Base-by-base conservation (phyloP, 2,888 invertebrate species). In the Elegia similella region DNA sequence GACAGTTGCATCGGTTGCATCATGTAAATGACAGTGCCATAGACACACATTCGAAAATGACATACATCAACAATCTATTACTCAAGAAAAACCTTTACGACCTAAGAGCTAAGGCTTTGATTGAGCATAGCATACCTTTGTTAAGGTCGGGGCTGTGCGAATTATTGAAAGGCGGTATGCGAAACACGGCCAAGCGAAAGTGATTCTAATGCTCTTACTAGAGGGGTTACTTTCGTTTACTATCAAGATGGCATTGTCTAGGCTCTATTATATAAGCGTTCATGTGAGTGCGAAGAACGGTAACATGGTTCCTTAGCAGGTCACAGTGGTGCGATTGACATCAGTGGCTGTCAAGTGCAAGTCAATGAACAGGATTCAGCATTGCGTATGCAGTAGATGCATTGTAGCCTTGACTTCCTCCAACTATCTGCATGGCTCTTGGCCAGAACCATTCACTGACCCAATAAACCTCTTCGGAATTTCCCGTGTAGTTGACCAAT, bases 291-390 rank as follows among this genome's bases (percentile, higher is more conserved):
- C 76, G 71, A 77, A 75, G 83, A 89, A 89, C 86, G 83, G 88
- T 89, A 86, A 86, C 82, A 79, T 86, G 80, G 85, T 82, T 83
- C 82, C 80, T 83, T 84, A 86, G 84, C 88, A 85, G 90, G 87
- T 89, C 89, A 84, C 83, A 82, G 76, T 82, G 79, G 80, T 82
- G 83, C 84, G 78, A 83, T 86, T 88, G 87, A 86, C 88, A 88
- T 86, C 86, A 86, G 79, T 76, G 70, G 76, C 80, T 84, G 86
- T 87, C 89, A 88, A 90, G 86, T 87, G 84, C 85, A 86, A 87
- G 88, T 87, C 85, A 84, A 84, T 80, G 86, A 86, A 86, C 89
- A 89, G 88, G 87, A 88, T 86, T 81, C 72, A 70, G 67, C 72
- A 86, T 89, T 88, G 78, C 66, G 84, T 85, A 90, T 88, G 83